Conservation (phyloP, 1,140 invertebrate genomes). For the Lepidurus apus region DNA sequence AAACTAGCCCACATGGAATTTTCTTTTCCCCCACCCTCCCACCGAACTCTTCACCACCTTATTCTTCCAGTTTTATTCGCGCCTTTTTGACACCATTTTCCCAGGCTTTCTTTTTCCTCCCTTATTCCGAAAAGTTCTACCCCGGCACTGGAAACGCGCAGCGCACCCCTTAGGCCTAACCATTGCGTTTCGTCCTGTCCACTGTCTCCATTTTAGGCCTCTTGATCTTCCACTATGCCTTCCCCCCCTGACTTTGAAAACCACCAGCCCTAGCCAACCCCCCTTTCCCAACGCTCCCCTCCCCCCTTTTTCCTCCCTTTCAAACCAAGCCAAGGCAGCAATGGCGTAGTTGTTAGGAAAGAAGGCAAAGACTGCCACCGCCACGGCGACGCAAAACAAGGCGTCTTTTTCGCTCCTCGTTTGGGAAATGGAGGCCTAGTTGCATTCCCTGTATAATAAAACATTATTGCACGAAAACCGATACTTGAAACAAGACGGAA, state of each 20-base stretch:
- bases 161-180: background rate
- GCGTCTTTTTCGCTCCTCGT: background rate
- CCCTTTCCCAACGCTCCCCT: background rate
- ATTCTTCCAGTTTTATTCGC: no score
- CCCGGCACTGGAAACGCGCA: background rate
- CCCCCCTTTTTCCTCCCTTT: background rate
- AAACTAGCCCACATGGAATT: no score
- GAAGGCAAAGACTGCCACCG: background rate
- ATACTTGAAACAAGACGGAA: no score
- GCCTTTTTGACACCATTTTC: no score
- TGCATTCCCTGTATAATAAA: background rate
- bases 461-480: no score
- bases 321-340: conserved; percentile 10
- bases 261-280: background rate
- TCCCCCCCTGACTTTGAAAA: background rate
- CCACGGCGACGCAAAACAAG: background rate
- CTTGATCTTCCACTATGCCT: conserved; percentile 10
- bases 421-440: background rate
- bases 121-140: no score
- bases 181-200: background rate
- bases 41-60: no score
- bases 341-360: background rate
- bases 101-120: no score
- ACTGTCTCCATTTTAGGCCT: conserved; percentile 12
- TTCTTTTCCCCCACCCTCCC: no score